Percentiles rank a stretch among this genome's conserved stretches.
These are phyloP conservation scores for Poliocrania exsul DNA, from an alignment of 2,797 vertebrate genomes.

Conservation along the genomic window DNA sequence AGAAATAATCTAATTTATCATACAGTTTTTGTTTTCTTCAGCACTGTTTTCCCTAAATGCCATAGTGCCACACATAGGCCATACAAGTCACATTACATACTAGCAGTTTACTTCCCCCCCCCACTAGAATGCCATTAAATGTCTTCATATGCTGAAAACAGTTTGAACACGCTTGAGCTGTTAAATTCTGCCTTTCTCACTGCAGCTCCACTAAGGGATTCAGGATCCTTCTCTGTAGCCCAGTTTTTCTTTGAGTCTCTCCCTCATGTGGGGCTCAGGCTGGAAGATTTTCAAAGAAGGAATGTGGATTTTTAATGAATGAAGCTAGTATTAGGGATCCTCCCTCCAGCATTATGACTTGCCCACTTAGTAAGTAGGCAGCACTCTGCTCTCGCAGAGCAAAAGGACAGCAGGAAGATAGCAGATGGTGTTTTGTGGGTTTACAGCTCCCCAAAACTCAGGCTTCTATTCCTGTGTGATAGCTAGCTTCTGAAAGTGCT, in stretches of 20 bases:
- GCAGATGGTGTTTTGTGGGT: neutral
- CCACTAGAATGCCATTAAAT: neutral
- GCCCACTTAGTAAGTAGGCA: neutral
- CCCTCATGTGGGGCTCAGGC: neutral
- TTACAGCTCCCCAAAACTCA: neutral
- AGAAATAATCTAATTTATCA: neutral
- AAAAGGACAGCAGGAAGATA: neutral
- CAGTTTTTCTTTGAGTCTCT: neutral
- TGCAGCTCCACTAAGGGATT: neutral
- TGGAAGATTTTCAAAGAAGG: neutral
- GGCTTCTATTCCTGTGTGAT: neutral
- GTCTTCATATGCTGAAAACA: neutral
- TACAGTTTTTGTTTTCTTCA: neutral
- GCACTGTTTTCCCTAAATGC: neutral
- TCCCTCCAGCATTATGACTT: neutral
- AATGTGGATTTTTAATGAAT: constrained; percentile 2
- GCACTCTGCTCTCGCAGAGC: neutral
- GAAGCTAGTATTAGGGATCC: neutral
- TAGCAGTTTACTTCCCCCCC: neutral
- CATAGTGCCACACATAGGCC: neutral
- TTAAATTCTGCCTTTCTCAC: neutral
- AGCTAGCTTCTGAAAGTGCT: neutral
- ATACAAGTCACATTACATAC: neutral
- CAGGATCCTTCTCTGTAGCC: neutral
- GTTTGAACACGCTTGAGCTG: neutral